phyloP scores from a whole-genome alignment of 2,113 vertebrate species.

The Cyphomyrus discorhynchus region DNA sequence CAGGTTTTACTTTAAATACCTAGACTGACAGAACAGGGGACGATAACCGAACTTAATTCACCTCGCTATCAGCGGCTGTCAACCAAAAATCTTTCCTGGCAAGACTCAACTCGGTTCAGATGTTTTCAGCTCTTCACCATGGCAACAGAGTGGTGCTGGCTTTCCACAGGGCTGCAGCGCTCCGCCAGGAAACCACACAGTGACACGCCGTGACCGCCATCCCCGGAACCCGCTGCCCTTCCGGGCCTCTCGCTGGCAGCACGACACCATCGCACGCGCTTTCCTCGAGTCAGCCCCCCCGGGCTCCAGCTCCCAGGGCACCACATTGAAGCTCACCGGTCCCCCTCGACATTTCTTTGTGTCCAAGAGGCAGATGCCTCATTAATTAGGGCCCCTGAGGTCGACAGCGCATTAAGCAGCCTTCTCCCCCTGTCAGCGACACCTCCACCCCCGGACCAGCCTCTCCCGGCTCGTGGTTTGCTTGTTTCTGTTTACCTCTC shows the following conservation, averaged over 20 bases:
- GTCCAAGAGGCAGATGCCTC: conserved; percentile 48
- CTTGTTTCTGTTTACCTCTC: conserved; percentile 52
- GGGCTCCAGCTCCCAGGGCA: conserved; percentile 34
- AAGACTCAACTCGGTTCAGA: conserved; percentile 43
- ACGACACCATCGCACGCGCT: conserved; percentile 5
- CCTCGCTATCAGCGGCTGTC: conserved; percentile 37
- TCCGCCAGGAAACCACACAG: not conserved
- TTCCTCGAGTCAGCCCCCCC: not conserved
- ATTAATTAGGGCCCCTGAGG: conserved; percentile 43
- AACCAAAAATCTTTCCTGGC: conserved; percentile 34
- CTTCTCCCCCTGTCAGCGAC: conserved; percentile 14
- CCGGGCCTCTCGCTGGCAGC: not conserved
- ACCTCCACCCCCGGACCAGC: conserved; percentile 21
- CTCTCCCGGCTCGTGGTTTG: conserved; percentile 40
- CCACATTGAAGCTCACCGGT: conserved; percentile 35
- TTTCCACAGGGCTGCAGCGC: not conserved
- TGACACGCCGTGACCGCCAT: not conserved
- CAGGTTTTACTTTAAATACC: conserved; percentile 40
- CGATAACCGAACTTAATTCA: conserved; percentile 37
- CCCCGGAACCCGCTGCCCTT: not conserved
- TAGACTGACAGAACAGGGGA: conserved; percentile 46
- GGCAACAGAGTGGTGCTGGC: conserved; percentile 41
- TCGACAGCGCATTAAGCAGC: conserved; percentile 38
- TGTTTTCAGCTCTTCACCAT: conserved; percentile 47
- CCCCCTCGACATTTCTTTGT: conserved; percentile 49